These are phyloP conservation scores for Camelus dromedarius DNA, from an alignment of 2,113 vertebrate genomes.

Conservation along the genomic window DNA sequence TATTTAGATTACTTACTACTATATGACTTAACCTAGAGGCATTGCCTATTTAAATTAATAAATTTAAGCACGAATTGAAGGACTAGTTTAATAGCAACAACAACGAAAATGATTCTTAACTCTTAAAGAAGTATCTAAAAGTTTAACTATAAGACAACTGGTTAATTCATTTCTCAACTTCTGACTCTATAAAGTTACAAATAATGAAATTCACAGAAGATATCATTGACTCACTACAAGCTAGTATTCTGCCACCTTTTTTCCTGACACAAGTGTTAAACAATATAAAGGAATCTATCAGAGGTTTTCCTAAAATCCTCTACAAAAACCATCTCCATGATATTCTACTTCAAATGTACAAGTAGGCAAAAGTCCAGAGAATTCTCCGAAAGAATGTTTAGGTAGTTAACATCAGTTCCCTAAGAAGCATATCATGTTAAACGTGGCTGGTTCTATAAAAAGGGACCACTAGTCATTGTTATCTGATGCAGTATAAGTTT, in stretches of 20 bases:
- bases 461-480: neutral
- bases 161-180: slow-evolving; percentile 5
- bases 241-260: neutral
- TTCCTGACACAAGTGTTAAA: neutral
- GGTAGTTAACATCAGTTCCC: neutral
- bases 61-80: neutral
- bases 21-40: neutral
- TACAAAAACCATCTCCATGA: neutral
- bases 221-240: neutral
- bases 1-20: neutral
- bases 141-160: neutral
- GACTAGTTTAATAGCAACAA: neutral
- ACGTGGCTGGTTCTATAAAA: neutral
- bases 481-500: neutral
- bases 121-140: neutral
- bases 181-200: neutral
- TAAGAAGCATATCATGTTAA: neutral
- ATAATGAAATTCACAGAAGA: neutral
- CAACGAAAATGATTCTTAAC: neutral
- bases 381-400: neutral
- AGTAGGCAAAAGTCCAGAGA: neutral
- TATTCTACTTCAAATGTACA: neutral
- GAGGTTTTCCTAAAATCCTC: neutral
- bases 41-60: neutral
- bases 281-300: neutral